Evolutionary conservation across 2,888 invertebrate genomes (phyloP), one percentile per base, ranked within the genome.

Genomic region (Iselma pallidipennis): DNA sequence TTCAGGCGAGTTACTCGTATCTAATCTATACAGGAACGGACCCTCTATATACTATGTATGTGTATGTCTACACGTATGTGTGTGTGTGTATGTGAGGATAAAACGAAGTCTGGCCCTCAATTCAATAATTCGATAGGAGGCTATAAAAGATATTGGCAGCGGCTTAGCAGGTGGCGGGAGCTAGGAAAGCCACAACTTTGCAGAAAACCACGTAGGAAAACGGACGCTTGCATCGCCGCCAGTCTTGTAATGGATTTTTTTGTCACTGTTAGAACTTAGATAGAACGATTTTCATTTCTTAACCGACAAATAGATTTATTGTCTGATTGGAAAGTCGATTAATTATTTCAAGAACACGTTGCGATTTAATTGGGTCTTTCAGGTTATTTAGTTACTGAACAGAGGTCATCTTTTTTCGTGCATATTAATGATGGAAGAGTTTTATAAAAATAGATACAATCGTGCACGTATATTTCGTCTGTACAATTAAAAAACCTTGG

Each of bases 91-190:
- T 53, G 53, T 59, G 62, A 68, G 71, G 72, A 71, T 70, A 66
- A 74, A 72, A 71, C 71, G 72, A 69, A 66, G 57, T 66, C 65
- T 69, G 68, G 67, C 63, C 68, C 68, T 66, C 71, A 70, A 72
- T 73, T 74, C 72, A 73, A 74, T 74, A 71, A 71, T 70, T 69
- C 71, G 71, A 71, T 68, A 68, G 69, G 70, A 60, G 69, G 64
- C 70, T 64, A 67, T 68, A 69, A 68, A 70, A 67, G 69, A 71
- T 71, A 72, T 71, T 70, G 65, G 68, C 69, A 67, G 55, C 66
- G 72, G 70, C 73, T 71, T 71, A 71, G 70, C 72, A 69, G 69
- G 68, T 69, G 73, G 68, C 68, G 66, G 67, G 66, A 67, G 68
- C 9, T 6, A 37, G 16, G 37, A 68, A 68, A 68, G 63, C 68